These are phyloP conservation scores for Machimus atricapillus DNA, from an alignment of 2,888 invertebrate species.

Conservation along the genomic window DNA sequence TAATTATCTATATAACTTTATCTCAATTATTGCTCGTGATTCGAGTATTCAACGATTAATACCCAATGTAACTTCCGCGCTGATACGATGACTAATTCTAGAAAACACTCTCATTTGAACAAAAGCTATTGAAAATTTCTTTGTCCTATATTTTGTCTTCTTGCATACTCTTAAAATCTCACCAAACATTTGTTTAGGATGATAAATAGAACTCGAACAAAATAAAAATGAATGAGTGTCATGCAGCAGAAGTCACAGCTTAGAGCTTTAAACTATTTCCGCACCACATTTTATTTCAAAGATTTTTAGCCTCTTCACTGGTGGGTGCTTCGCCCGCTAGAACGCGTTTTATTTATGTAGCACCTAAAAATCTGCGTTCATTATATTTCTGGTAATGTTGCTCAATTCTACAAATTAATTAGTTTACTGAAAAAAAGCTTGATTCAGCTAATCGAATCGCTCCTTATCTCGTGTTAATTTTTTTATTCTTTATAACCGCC, in stretches of 20 bases:
- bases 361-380: neutral
- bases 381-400: neutral
- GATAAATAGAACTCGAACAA: neutral
- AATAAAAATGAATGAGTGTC: neutral
- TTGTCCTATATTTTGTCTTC: neutral
- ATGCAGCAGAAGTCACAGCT: neutral
- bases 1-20: neutral
- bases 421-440: neutral
- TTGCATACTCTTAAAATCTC: neutral
- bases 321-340: neutral
- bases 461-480: neutral
- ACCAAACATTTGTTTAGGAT: neutral
- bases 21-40: neutral
- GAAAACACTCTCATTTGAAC: neutral
- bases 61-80: neutral
- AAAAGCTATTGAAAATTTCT: neutral
- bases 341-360: neutral
- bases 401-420: neutral
- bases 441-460: neutral
- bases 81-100: neutral
- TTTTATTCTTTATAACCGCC: neutral
- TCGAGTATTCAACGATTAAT: neutral
- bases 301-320: neutral
- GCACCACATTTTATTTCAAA: neutral
- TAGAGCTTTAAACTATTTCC: neutral